Base-by-base conservation (phyloP, 1,140 invertebrate species). In the Lordiphosa mommai region DNA sequence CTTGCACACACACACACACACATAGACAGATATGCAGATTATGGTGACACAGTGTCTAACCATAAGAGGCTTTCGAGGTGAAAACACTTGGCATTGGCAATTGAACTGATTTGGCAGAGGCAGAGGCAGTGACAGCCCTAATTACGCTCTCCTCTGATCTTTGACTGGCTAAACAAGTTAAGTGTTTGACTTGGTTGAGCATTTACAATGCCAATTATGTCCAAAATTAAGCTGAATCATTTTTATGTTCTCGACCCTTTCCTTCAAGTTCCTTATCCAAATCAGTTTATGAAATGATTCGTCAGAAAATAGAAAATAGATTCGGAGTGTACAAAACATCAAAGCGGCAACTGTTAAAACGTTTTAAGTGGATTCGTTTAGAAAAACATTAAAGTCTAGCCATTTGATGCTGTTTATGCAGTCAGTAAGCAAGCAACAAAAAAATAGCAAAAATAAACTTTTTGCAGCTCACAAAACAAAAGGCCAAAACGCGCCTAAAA, bases 341-440 rank as follows among this genome's bases (percentile, higher is more conserved):
- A 80, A 80, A 80, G 74, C 20, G 33, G n/a, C 12, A 17, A n/a
- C 59, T 40, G 52, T 9, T 55, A 56, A 65, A 69, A 55, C 27
- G 61, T 66, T 71, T 59, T 70, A 69, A 74, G 76, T 67, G 76
- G 49, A 80, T 74, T 59, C 66, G 65, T 66, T 82, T 61, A 43
- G 43, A 44, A 14, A 82, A 80, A 65, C 61, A 67, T 74, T 70
- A 74, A 74, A 74, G 68, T 74, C 72, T 53, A 69, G 55, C 66
- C 57, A 80, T 72, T 72, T 51, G 29, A 7, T 27, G 37, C 43
- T 46, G 51, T 59, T 71, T 72, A 64, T 44, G 67, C 43, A 48
- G 66, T 30, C 9, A 41, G 46, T 37, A 43, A 32, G 17, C 12
- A 53, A 1, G 20, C 40, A 37, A 34, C 32, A 47, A 52, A 17